Conservation (phyloP, 1,140 invertebrate genomes). For the Trypoxylus dichotomus region DNA sequence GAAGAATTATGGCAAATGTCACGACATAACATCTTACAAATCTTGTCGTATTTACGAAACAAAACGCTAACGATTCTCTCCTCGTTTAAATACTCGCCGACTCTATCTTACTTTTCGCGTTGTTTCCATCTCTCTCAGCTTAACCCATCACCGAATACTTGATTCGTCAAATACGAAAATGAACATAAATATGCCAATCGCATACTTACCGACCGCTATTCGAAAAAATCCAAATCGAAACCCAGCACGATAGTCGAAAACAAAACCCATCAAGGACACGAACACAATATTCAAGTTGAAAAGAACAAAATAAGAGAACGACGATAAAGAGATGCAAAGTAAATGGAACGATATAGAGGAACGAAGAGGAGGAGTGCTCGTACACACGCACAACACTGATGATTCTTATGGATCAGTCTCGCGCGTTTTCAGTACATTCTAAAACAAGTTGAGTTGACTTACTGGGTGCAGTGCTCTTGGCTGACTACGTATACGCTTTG, state of each 20-base stretch:
- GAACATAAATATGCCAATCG: slow-evolving; percentile 16
- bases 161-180: background rate
- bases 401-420: slow-evolving; percentile 21
- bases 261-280: slow-evolving; percentile 13
- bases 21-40: background rate
- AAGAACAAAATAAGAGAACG: background rate
- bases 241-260: background rate
- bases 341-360: background rate
- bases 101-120: background rate
- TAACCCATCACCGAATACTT: slow-evolving; percentile 2
- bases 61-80: background rate
- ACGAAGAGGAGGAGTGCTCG: slow-evolving; percentile 19
- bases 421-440: slow-evolving; percentile 21
- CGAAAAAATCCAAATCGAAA: slow-evolving; percentile 17
- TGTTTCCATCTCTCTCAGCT: background rate
- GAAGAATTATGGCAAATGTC: background rate
- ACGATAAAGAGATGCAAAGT: slow-evolving; percentile 15
- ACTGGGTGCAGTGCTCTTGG: slow-evolving; percentile 8
- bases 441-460: slow-evolving; percentile 6
- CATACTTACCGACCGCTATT: slow-evolving; percentile 23
- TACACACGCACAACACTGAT: background rate
- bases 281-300: background rate
- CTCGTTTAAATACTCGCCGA: background rate
- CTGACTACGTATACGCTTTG: slow-evolving; percentile 1
- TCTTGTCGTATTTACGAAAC: background rate